Percentiles rank a stretch among this genome's conserved stretches.
phyloP scores from a whole-genome alignment of 2,113 vertebrate genomes.

The Nothocercus nigrocapillus region DNA sequence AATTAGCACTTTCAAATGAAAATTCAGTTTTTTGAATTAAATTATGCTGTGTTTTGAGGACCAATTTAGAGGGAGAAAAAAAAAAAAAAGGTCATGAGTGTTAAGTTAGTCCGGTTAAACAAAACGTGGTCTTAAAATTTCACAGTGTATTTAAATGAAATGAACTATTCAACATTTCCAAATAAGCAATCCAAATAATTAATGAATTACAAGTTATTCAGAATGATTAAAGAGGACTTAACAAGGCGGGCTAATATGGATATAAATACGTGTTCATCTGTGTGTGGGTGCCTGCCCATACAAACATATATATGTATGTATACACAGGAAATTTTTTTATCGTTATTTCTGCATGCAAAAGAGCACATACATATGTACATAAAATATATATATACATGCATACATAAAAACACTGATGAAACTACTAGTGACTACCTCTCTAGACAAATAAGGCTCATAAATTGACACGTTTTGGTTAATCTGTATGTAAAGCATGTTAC shows the following conservation, averaged over 20 bases:
- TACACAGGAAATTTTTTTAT: neutral
- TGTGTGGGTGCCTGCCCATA: accelerated
- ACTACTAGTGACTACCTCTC: conserved; percentile 56
- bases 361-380: accelerated
- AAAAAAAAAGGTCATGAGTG: neutral
- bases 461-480: conserved; percentile 74
- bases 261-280: accelerated
- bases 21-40: neutral
- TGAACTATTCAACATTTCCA: neutral
- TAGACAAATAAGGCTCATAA: conserved; percentile 64
- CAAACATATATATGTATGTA: too few species aligned
- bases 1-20: neutral
- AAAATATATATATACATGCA: neutral
- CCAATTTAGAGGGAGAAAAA: neutral
- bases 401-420: conserved; percentile 47
- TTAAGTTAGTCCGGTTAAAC: conserved; percentile 1
- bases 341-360: neutral
- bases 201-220: neutral
- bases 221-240: neutral
- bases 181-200: neutral
- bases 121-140: conserved; percentile 9
- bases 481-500: conserved; percentile 65
- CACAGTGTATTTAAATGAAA: conserved; percentile 15
- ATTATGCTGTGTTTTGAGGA: neutral
- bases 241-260: neutral